Conservation (phyloP, 1,140 invertebrate genomes). For the Acyrthosiphon pisum region DNA sequence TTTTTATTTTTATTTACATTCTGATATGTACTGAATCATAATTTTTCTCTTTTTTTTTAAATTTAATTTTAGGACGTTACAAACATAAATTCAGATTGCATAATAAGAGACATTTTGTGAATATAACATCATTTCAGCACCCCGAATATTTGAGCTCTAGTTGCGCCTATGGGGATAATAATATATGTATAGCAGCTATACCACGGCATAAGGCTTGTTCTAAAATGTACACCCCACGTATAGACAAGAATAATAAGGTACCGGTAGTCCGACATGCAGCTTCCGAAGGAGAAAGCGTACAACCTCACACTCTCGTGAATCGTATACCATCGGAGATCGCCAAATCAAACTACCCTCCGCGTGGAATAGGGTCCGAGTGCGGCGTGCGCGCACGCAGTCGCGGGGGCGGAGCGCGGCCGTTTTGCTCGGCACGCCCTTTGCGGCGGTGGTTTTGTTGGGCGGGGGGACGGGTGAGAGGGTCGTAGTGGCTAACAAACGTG, state of each 20-base stretch:
- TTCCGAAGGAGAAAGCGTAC: background rate
- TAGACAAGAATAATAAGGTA: background rate
- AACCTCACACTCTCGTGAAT: background rate
- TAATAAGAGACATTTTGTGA: no score
- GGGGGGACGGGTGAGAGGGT: background rate
- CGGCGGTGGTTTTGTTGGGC: background rate
- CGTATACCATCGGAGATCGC: no score
- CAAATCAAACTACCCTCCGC: background rate
- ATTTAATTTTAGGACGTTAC: no score
- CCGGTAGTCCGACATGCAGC: background rate
- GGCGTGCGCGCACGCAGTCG: background rate
- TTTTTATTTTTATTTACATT: no score
- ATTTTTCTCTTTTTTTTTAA: no score
- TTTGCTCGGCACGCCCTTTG: slow-evolving; percentile 7
- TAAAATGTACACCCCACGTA: background rate
- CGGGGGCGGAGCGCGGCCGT: slow-evolving; percentile 25
- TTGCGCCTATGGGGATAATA: no score
- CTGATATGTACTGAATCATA: no score
- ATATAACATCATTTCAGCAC: no score
- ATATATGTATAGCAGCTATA: background rate
- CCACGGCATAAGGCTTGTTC: background rate
- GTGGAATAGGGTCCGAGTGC: background rate
- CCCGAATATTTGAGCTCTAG: no score
- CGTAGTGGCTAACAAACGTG: background rate
- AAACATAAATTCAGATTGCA: no score